Base-by-base conservation (phyloP, 1,140 invertebrate species). In the Ceratosolen fusciceps region DNA sequence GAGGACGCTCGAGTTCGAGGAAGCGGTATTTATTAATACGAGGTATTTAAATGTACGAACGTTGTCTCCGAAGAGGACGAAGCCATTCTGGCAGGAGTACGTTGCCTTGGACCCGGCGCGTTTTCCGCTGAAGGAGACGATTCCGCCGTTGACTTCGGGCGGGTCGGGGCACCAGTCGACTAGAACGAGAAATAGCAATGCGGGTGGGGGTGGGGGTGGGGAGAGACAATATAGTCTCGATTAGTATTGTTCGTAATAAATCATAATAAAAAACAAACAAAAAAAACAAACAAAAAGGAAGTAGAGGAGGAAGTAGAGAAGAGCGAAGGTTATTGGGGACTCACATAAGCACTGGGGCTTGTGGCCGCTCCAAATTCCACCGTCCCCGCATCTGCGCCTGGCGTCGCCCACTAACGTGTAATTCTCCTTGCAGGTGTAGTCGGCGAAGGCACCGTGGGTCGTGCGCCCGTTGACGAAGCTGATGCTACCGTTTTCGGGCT, bases 91-190 rank as follows among this genome's bases (percentile, higher is more conserved):
- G 84, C 97, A 98, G 8, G 91, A 91, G 85, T 97, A 97, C 0
- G 92, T 94, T 1, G 95, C 95, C 1, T 93, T 93, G 9, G 95
- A 95, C 16, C 95, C 95, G 10, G 94, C 93, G 80, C 94, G 92
- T 84, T 93, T 93, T 34, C 96, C 95, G 14, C 92, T 92, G 0
- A 92, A 92, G 0, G 90, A 87, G 0, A 96, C 93, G 0, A 93
- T 88, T n/a, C 95, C 95, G 0, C 96, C 95, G 10, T 93, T 90
- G 1, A 96, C 93, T 72, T 92, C 89, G 37, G 93, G 94, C 7
- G 96, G 95, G 76, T 95, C 94, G 0, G 95, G 94, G 86, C 96
- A 97, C 94, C 95, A 96, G 84, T 96, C 95, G 81, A 96, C 92
- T 93, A 83, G 86, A 86, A n/a, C n/a, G n/a, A n/a, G n/a, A n/a